Evolutionary conservation across 2,888 invertebrate genomes (phyloP).

Genomic region (Nebria brevicollis): DNA sequence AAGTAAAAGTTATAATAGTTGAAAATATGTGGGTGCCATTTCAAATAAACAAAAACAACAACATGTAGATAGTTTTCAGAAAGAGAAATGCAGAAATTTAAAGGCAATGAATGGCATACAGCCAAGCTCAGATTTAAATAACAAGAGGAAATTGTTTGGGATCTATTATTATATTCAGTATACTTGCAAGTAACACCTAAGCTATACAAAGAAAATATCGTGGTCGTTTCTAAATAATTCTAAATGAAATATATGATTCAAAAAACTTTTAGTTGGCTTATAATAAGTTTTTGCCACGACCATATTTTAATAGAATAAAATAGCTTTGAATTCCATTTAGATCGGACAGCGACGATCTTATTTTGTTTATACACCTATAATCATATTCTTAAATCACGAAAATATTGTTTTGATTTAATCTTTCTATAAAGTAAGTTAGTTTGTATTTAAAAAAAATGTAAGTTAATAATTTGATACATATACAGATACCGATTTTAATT

Average conservation of each 20-base stretch:
- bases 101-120: neutral
- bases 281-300: neutral
- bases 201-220: neutral
- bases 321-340: too few relatives aligned
- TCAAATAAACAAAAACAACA: neutral
- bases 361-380: too few relatives aligned
- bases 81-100: neutral
- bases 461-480: neutral
- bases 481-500: too few relatives aligned
- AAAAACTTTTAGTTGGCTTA: neutral
- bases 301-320: too few relatives aligned
- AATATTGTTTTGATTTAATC: too few relatives aligned
- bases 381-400: too few relatives aligned
- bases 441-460: too few relatives aligned
- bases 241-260: neutral
- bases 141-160: neutral
- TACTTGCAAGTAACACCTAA: neutral
- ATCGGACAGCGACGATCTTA: too few relatives aligned
- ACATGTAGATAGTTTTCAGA: neutral
- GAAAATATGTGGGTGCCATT: neutral
- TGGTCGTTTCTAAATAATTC: neutral
- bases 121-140: neutral
- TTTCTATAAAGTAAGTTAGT: too few relatives aligned
- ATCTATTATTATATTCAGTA: neutral
- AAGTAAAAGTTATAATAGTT: neutral